Conservation (phyloP, 2,888 invertebrate species). For the Polyploca ridens region DNA sequence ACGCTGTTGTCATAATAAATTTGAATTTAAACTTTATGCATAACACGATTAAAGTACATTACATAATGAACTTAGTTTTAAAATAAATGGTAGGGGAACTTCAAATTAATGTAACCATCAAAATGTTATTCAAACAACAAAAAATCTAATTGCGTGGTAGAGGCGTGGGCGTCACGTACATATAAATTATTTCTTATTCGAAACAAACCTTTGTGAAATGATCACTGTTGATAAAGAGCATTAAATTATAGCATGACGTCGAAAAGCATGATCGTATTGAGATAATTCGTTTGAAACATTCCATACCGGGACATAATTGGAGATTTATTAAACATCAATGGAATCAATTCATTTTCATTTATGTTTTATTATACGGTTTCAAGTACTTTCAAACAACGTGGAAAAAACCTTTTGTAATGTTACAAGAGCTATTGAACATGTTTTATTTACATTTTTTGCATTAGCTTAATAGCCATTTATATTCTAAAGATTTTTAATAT, state of each 20-base stretch:
- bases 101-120: constrained; percentile 18
- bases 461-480: background rate
- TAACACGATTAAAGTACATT: background rate
- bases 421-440: background rate
- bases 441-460: background rate
- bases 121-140: constrained; percentile 15
- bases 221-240: constrained; percentile 37
- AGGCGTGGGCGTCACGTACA: constrained; percentile 24
- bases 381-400: background rate
- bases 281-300: constrained; percentile 26
- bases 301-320: constrained; percentile 13
- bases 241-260: constrained; percentile 27
- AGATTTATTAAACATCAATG: constrained; percentile 8
- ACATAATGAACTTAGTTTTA: background rate
- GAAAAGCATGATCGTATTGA: constrained; percentile 30
- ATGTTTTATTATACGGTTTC: background rate
- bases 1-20: background rate
- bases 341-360: constrained; percentile 9
- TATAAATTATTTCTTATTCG: constrained; percentile 33
- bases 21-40: background rate
- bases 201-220: constrained; percentile 31
- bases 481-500: too few relatives aligned
- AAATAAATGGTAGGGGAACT: background rate
- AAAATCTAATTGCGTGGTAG: constrained; percentile 19
- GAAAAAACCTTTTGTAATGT: background rate